Conservation (phyloP, 2,113 vertebrate species). For the Herpetotheres cachinnans region DNA sequence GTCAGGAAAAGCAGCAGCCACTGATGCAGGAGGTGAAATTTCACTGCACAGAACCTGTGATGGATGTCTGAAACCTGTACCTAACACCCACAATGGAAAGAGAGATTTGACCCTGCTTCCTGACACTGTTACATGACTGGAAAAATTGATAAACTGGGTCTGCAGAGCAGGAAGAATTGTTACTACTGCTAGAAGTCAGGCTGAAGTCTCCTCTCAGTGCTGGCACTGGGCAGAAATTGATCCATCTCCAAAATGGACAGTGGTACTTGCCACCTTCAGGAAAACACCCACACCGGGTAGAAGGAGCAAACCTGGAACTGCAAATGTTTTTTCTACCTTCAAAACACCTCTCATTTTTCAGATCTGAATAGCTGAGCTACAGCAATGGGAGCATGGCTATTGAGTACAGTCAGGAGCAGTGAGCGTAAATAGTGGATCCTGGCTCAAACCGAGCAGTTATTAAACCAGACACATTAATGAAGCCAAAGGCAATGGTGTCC, state of each 20-base stretch:
- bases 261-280: neutral
- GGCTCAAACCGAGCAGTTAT: neutral
- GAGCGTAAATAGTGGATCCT: neutral
- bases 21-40: neutral
- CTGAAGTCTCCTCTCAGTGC: neutral
- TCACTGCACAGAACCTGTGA: neutral
- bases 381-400: neutral
- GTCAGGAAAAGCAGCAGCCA: fast-evolving
- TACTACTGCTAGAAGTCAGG: neutral
- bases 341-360: neutral
- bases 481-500: neutral
- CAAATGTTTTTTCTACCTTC: neutral
- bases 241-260: neutral
- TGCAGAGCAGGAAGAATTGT: neutral
- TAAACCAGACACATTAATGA: neutral
- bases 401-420: neutral
- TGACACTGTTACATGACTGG: neutral
- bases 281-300: neutral
- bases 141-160: neutral
- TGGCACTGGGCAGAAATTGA: neutral
- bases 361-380: neutral
- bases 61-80: neutral
- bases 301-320: neutral
- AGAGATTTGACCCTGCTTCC: neutral
- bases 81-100: neutral